Conservation (phyloP, 2,113 vertebrate genomes). For the Hylia prasina region DNA sequence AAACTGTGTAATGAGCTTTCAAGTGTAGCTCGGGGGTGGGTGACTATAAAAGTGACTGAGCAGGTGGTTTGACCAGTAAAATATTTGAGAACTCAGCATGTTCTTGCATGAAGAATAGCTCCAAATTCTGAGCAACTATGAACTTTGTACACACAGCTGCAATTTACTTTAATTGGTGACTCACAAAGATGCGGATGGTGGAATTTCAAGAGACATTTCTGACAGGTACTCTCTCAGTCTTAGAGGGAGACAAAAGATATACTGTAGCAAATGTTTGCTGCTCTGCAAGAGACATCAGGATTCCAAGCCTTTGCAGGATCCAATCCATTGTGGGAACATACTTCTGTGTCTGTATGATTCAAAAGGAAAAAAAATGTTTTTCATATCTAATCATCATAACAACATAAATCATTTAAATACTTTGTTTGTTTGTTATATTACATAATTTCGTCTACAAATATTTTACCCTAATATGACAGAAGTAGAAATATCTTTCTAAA, state of each 20-base stretch:
- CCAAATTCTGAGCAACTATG: not conserved
- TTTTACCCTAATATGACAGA: not conserved
- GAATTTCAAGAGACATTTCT: not conserved
- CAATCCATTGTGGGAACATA: not conserved
- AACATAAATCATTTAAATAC: not conserved
- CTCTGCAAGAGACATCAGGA: not conserved
- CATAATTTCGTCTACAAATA: not conserved
- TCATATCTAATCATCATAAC: not conserved
- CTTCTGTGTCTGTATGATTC: not conserved
- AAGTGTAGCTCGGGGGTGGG: not conserved
- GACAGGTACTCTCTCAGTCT: not conserved
- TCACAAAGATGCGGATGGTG: not conserved
- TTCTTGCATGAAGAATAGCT: not conserved
- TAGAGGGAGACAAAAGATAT: not conserved
- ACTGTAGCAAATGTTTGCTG: not conserved
- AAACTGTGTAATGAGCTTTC: not conserved
- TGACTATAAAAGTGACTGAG: not conserved
- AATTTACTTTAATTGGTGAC: not conserved
- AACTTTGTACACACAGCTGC: not conserved
- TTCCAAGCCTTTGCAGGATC: not conserved
- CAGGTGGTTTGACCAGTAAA: not conserved
- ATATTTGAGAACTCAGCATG: not conserved
- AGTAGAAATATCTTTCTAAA: not conserved
- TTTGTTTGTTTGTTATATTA: not conserved
- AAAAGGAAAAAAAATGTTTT: not conserved